Evolutionary conservation across 2,888 invertebrate genomes (phyloP).

Genomic region (Drosophila picticornis): DNA sequence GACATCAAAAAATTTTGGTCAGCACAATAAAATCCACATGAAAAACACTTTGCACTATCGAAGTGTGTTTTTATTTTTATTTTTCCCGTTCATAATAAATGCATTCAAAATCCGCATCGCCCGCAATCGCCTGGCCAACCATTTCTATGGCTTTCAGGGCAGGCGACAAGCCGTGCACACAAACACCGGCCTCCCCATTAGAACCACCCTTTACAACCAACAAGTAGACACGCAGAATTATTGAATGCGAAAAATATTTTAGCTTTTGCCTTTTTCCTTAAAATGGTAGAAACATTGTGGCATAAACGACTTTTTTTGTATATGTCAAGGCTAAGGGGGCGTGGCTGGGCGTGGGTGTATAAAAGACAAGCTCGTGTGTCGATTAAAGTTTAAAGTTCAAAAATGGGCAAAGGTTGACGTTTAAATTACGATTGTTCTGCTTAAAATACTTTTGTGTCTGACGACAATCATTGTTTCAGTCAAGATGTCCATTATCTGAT

Average conservation of each 20-base stretch:
- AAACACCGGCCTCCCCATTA: background rate
- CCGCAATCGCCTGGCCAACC: background rate
- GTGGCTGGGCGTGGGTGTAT: background rate
- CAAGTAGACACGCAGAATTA: constrained; percentile 26
- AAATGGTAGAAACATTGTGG: constrained; percentile 43
- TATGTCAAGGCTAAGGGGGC: constrained; percentile 1
- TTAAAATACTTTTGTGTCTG: constrained; percentile 38
- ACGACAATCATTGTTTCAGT: constrained; percentile 19
- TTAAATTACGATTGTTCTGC: constrained; percentile 48
- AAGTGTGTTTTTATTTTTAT: background rate
- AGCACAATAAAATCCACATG: constrained; percentile 50
- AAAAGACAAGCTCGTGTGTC: constrained; percentile 32
- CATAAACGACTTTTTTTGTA: background rate
- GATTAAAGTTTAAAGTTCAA: constrained; percentile 50
- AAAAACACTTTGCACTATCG: constrained; percentile 56
- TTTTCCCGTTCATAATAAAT: constrained; percentile 44
- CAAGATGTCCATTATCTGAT: background rate
- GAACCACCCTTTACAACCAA: constrained; percentile 12
- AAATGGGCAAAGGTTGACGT: constrained; percentile 36
- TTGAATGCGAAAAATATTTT: constrained; percentile 44
- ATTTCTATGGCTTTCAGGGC: constrained; percentile 31
- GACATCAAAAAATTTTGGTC: constrained; percentile 2
- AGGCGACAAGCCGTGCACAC: constrained; percentile 52
- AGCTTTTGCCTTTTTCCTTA: constrained; percentile 51
- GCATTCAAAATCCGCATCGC: constrained; percentile 36